A percentile compares a stretch with the other conserved stretches of the same genome.
phyloP scores from a whole-genome alignment of 2,113 vertebrate species.

The Scatophagus argus region DNA sequence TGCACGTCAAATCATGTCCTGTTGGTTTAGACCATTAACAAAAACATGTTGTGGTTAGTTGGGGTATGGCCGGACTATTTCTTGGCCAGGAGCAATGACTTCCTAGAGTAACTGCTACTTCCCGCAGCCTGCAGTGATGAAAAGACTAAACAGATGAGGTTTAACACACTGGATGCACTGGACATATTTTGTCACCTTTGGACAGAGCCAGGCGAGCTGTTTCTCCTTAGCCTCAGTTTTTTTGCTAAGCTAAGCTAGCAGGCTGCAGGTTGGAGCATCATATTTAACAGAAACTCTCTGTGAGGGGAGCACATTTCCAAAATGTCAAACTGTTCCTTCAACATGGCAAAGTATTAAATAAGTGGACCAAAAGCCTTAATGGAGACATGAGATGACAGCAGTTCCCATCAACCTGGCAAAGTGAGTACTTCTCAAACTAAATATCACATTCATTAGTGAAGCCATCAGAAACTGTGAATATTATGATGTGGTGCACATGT shows the following conservation, averaged over 20 bases:
- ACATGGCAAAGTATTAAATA: background rate
- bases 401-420: background rate
- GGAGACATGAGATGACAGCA: background rate
- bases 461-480: conserved; percentile 1
- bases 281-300: background rate
- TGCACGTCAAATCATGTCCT: background rate
- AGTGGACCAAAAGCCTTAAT: conserved; percentile 3
- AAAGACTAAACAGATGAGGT: background rate
- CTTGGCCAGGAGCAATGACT: background rate
- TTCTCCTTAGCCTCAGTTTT: background rate
- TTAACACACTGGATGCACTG: too few species aligned
- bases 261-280: background rate
- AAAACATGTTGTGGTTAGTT: background rate
- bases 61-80: background rate
- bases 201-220: background rate
- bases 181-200: background rate
- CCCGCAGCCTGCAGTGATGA: background rate
- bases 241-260: background rate
- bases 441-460: conserved; percentile 30
- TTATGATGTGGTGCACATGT: conserved; percentile 9
- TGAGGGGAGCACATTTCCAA: background rate
- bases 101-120: background rate
- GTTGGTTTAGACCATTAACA: background rate
- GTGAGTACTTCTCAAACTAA: conserved; percentile 1
- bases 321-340: background rate